Percentiles rank a stretch among this genome's conserved stretches.
Evolutionary conservation across 2,113 vertebrate genomes (phyloP).

Genomic region (Oceanites oceanicus): DNA sequence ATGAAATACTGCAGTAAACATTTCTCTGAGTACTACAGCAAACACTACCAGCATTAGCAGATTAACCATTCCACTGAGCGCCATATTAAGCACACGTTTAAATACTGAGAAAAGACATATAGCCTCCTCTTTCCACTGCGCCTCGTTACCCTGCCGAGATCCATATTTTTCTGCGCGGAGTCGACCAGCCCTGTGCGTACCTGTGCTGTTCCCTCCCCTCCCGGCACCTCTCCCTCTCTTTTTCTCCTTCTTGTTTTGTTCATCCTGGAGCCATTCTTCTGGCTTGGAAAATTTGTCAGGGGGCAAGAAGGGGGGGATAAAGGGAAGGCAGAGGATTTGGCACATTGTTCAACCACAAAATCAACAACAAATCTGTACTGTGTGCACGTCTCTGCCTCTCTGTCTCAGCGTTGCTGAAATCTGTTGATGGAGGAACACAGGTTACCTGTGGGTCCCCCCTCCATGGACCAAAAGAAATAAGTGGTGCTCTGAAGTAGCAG

Average conservation of each 20-base stretch:
- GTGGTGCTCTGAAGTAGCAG: neutral
- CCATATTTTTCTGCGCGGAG: conserved; percentile 56
- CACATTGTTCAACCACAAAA: neutral
- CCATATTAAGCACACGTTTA: conserved; percentile 77
- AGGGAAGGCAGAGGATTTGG: neutral
- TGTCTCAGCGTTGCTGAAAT: neutral
- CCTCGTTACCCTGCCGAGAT: conserved; percentile 70
- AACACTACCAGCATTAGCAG: conserved; percentile 74
- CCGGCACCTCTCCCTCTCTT: neutral
- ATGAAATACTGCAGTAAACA: conserved; percentile 79
- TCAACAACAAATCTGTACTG: neutral
- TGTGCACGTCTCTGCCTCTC: neutral
- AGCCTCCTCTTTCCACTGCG: conserved; percentile 65
- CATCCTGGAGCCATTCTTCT: neutral
- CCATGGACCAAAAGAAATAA: neutral
- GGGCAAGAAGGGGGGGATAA: neutral
- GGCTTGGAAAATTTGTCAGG: neutral
- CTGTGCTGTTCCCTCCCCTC: neutral
- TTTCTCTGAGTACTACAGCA: conserved; percentile 75
- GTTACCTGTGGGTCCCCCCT: neutral
- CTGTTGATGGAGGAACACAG: neutral
- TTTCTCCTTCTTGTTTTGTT: neutral
- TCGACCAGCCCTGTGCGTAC: neutral
- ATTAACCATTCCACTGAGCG: conserved; percentile 79
- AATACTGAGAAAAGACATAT: conserved; percentile 73